Base-by-base conservation (phyloP, 2,797 vertebrate species). In the Acanthurus tractus region DNA sequence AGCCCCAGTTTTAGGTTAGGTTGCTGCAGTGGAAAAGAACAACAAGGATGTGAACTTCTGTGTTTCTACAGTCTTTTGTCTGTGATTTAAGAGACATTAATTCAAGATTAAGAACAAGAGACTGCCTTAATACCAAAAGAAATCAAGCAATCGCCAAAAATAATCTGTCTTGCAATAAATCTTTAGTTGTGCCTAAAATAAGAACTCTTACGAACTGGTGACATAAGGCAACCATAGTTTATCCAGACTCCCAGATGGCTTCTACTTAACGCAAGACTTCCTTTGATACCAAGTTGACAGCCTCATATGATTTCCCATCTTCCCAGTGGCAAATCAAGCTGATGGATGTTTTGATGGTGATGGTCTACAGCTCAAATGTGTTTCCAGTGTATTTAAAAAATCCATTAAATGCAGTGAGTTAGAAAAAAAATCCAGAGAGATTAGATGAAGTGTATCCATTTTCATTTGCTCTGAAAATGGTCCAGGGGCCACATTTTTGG, bases 361-460 rank as follows among this genome's bases (percentile, higher is more conserved):
- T 18, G 81, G 84, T 73, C 67, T 81, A 34, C 68, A 88, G 77
- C 64, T 85, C 74, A 69, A 68, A 88, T 89, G 89, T 88, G 62
- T 82, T 92, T 77, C 67, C 53, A 80, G 76, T 75, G 86, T 76
- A 81, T 85, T 67, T 48, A 17, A 88, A 89, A 82, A 71, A 78
- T 76, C 65, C 52, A 77, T 79, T 78, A 79, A 82, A 70, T 59
- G 12, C 40, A 54, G 8, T 4, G 58, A 75, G 67, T 44, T 9
- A 49, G 70, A 82, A 91, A 70, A 45, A 62, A 63, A 61, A 78
- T 15, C 85, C 85, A 78, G 54, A 84, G 88, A 92, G 88, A 95
- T 93, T 85, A 93, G 86, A 92, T 91, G 81, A 91, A 94, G 86
- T 61, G 81, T 79, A 93, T 93, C 88, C 42, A 48, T 92, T 94